Conservation (phyloP, 2,888 invertebrate species). For the Zygogramma bicolorata region DNA sequence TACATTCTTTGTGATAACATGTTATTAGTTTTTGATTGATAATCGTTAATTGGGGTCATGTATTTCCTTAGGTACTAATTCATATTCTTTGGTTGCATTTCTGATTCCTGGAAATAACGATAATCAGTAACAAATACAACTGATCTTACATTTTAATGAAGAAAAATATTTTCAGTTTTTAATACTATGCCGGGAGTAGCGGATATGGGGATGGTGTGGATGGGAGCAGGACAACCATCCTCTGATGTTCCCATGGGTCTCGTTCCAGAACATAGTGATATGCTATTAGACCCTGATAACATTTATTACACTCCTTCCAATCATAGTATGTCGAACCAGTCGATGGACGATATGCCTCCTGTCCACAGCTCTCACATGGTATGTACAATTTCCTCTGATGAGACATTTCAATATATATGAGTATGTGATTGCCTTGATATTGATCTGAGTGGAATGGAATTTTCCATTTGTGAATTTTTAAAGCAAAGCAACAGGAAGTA, state of each 20-base stretch:
- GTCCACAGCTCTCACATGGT: slow-evolving; percentile 69
- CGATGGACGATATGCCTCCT: slow-evolving; percentile 69
- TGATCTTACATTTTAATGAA: neutral
- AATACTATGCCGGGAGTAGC: slow-evolving; percentile 70
- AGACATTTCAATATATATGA: neutral
- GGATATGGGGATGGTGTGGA: slow-evolving; percentile 77
- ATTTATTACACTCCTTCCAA: slow-evolving; percentile 66
- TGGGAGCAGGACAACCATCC: slow-evolving; percentile 72
- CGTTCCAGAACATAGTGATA: slow-evolving; percentile 63
- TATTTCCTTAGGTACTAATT: neutral
- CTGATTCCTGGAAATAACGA: neutral
- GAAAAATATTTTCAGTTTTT: slow-evolving; percentile 57
- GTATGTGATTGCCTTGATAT: neutral
- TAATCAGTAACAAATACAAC: neutral
- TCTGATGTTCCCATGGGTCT: slow-evolving; percentile 67
- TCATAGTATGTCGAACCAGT: slow-evolving; percentile 66
- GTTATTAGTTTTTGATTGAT: neutral
- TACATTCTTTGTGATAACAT: slow-evolving; percentile 37
- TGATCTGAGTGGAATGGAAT: neutral
- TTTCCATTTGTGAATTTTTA: neutral
- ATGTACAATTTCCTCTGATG: slow-evolving; percentile 50
- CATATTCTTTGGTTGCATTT: neutral
- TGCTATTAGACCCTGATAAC: slow-evolving; percentile 65
- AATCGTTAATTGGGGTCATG: neutral
- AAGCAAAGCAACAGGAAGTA: neutral